These are phyloP conservation scores for Thera britannica DNA, from an alignment of 2,888 invertebrate genomes.

Conservation along the genomic window DNA sequence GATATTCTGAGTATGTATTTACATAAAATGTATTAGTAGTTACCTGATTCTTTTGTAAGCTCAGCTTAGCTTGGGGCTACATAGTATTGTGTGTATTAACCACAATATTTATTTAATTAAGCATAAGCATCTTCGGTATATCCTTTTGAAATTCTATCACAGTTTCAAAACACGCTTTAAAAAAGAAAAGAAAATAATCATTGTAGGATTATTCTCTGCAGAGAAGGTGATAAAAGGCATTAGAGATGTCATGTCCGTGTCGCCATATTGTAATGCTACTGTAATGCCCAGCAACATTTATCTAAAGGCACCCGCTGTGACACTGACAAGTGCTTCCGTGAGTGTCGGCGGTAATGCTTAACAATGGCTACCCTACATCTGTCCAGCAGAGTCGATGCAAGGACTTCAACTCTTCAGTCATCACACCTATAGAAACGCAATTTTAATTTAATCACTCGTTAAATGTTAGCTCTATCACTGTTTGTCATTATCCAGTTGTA, in stretches of 20 bases:
- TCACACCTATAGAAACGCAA: no score
- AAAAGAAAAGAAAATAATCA: background rate
- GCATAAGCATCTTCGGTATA: no score
- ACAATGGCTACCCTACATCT: conserved; percentile 75
- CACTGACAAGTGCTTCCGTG: conserved; percentile 81
- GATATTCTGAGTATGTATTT: no score
- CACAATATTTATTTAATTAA: no score
- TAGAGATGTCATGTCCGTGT: conserved; percentile 49
- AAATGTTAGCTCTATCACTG: no score
- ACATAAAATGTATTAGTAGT: no score
- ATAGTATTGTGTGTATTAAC: no score
- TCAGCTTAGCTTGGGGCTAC: no score
- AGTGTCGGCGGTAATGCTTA: conserved; percentile 69
- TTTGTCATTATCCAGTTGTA: no score
- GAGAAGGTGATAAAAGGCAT: conserved; percentile 25
- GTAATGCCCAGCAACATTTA: conserved; percentile 67
- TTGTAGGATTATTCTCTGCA: background rate
- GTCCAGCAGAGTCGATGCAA: conserved; percentile 31
- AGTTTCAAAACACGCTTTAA: background rate
- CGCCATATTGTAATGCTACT: conserved; percentile 36
- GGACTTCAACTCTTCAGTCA: background rate
- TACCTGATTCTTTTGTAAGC: no score
- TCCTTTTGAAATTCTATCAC: background rate
- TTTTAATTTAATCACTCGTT: no score
- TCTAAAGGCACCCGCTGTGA: conserved; percentile 63